Evolutionary conservation across 2,888 invertebrate species (phyloP).

Genomic region (Neoascia interrupta): DNA sequence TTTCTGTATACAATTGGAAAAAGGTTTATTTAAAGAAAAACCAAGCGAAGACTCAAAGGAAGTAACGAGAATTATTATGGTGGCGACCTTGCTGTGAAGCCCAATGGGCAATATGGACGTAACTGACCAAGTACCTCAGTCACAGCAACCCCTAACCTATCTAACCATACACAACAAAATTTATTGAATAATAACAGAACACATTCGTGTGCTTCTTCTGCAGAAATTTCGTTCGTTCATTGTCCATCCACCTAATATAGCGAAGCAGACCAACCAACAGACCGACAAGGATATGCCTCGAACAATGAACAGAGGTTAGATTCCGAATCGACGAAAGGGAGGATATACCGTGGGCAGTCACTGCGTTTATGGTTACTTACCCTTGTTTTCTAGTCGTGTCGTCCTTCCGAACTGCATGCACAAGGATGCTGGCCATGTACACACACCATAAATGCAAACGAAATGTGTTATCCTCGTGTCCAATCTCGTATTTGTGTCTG

Average conservation of each 20-base stretch:
- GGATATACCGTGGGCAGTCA: too few relatives aligned
- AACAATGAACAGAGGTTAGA: background rate
- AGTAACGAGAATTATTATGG: too few relatives aligned
- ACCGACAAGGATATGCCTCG: background rate
- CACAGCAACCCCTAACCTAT: constrained; percentile 49
- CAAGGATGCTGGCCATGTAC: constrained; percentile 15
- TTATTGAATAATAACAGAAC: constrained; percentile 49
- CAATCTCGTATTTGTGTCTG: background rate
- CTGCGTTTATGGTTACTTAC: constrained; percentile 15
- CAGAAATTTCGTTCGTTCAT: constrained; percentile 31
- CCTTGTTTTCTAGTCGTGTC: too few relatives aligned
- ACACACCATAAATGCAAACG: constrained; percentile 11
- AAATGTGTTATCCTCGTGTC: background rate
- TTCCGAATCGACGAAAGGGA: too few relatives aligned
- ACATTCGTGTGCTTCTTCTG: constrained; percentile 48
- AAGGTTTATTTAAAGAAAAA: too few relatives aligned
- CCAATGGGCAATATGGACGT: constrained; percentile 40
- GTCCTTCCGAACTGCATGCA: constrained; percentile 27
- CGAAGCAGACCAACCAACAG: constrained; percentile 2
- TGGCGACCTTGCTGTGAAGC: constrained; percentile 38
- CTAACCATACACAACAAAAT: constrained; percentile 21
- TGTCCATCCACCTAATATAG: constrained; percentile 30
- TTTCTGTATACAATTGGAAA: too few relatives aligned
- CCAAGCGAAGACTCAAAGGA: too few relatives aligned
- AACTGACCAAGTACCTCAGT: constrained; percentile 60